These are phyloP conservation scores for Apantesis nais DNA, from an alignment of 2,888 invertebrate species.

Conservation along the genomic window DNA sequence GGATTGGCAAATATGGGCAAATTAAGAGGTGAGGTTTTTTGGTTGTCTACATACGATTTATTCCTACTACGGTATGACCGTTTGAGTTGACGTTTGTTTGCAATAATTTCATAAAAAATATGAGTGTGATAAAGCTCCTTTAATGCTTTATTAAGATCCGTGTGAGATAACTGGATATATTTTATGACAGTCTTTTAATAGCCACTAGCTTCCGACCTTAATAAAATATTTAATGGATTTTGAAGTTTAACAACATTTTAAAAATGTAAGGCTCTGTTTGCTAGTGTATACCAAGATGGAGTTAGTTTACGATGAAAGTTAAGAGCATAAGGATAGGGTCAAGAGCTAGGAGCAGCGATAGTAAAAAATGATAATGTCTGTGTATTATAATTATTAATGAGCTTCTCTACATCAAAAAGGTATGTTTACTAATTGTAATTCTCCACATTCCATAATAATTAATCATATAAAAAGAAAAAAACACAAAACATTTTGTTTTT, in stretches of 20 bases:
- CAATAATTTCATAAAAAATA: conserved; percentile 43
- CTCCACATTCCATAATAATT: too few species aligned
- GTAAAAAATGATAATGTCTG: not conserved
- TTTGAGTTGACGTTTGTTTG: conserved; percentile 29
- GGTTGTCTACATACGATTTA: not conserved
- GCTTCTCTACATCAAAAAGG: not conserved
- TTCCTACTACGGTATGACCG: conserved; percentile 12
- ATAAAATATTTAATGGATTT: conserved; percentile 55
- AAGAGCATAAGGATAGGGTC: not conserved
- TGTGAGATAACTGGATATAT: conserved; percentile 66
- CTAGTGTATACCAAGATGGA: conserved; percentile 24
- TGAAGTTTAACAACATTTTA: conserved; percentile 50
- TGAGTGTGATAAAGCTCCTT: conserved; percentile 50
- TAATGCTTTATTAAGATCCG: conserved; percentile 72
- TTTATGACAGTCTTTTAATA: conserved; percentile 75
- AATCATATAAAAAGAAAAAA: too few species aligned
- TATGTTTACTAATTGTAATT: not conserved
- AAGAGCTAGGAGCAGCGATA: not conserved
- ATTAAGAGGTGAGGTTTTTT: too few species aligned
- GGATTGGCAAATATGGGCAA: too few species aligned
- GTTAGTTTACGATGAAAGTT: conserved; percentile 20
- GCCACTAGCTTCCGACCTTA: conserved; percentile 62
- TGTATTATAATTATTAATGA: not conserved
- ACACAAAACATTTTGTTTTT: too few species aligned
- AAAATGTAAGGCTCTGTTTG: conserved; percentile 40